These are phyloP conservation scores for Meloidogyne floridensis DNA, from an alignment of 1,140 invertebrate species.

Conservation along the genomic window DNA sequence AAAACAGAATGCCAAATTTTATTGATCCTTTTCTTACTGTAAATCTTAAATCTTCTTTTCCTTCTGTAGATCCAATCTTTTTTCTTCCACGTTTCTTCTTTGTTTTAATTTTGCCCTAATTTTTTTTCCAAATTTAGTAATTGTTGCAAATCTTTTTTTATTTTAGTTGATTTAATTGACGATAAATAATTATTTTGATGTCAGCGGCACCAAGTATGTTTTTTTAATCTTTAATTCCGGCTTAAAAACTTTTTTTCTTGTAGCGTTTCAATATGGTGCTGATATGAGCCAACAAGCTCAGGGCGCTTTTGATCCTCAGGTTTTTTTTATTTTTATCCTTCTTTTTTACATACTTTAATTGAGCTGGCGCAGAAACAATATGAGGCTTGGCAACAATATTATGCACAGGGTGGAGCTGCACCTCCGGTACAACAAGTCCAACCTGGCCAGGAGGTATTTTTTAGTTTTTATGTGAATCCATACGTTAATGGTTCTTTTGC, in stretches of 20 bases:
- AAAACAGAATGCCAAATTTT: constrained; percentile 1
- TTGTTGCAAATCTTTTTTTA: neutral
- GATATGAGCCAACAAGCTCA: constrained; percentile 5
- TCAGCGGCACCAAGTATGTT: constrained; percentile 5
- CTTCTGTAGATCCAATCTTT: neutral
- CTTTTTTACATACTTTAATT: neutral
- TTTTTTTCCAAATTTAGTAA: neutral
- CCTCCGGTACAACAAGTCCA: constrained; percentile 24
- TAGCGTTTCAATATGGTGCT: neutral
- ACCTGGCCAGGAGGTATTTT: constrained; percentile 23
- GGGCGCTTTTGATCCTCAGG: constrained; percentile 27
- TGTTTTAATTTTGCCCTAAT: neutral
- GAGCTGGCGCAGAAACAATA: constrained; percentile 34
- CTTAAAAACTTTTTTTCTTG: neutral
- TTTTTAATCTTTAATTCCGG: neutral
- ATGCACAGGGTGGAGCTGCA: constrained; percentile 13
- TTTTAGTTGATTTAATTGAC: neutral
- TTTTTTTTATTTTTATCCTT: neutral
- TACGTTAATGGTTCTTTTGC: constrained; percentile 12
- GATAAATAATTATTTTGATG: neutral
- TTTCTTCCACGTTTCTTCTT: neutral
- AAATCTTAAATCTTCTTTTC: neutral
- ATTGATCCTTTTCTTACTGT: neutral
- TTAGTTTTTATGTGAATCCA: neutral
- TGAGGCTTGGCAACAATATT: constrained; percentile 32